These are phyloP conservation scores for Dasyornis broadbenti DNA, from an alignment of 2,113 vertebrate genomes.

Conservation along the genomic window DNA sequence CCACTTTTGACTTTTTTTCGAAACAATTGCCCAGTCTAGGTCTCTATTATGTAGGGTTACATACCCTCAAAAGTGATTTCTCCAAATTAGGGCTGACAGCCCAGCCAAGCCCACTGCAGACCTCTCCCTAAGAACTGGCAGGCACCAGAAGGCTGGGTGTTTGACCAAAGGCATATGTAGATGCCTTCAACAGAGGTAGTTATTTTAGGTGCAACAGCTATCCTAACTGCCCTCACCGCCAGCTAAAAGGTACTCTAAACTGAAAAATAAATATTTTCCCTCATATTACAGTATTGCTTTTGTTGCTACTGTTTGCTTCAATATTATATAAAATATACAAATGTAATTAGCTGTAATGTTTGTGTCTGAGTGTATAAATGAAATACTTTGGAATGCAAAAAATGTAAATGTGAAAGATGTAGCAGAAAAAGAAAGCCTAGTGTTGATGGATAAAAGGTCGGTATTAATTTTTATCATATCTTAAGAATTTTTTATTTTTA, in stretches of 20 bases:
- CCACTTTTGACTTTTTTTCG: neutral
- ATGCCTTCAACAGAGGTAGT: neutral
- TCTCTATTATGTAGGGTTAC: neutral
- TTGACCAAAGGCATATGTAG: neutral
- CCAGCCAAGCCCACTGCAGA: neutral
- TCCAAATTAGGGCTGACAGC: neutral
- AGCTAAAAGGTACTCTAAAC: neutral
- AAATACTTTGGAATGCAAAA: neutral
- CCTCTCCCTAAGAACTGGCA: slow-evolving; percentile 1
- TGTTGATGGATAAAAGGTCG: neutral
- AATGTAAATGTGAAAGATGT: neutral
- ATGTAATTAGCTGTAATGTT: neutral
- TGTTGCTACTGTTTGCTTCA: neutral
- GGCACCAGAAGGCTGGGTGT: neutral
- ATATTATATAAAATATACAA: neutral
- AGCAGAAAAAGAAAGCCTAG: neutral
- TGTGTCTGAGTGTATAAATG: neutral
- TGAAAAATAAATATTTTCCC: neutral
- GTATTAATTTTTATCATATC: neutral
- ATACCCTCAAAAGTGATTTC: neutral
- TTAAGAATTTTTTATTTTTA: neutral
- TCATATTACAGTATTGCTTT: neutral
- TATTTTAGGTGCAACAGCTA: neutral
- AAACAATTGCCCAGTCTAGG: neutral
- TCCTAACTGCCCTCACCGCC: neutral